Percentiles rank a stretch among this genome's conserved stretches.
Conservation (phyloP, 1,140 invertebrate species). For the Gryon sp. region DNA sequence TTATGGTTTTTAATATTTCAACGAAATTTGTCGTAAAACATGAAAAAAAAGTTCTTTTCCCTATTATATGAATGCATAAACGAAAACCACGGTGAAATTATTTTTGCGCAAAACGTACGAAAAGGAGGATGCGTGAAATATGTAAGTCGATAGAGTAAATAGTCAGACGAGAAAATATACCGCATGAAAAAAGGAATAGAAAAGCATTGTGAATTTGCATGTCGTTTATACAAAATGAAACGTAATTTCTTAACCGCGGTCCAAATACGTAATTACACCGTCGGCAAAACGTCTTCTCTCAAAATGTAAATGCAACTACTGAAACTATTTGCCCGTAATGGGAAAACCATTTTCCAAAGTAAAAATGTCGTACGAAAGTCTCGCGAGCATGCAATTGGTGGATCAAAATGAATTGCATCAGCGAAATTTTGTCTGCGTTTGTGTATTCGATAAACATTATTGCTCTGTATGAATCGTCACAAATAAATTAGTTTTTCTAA, state of each 20-base stretch:
- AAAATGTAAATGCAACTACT: constrained; percentile 33
- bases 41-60: constrained; percentile 27
- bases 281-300: constrained; percentile 31
- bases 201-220: constrained; percentile 28
- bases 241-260: constrained; percentile 32
- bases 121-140: constrained; percentile 25
- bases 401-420: constrained; percentile 34
- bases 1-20: constrained; percentile 53
- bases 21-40: constrained; percentile 25
- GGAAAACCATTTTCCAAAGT: constrained; percentile 28
- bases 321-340: constrained; percentile 35
- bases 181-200: constrained; percentile 11
- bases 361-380: constrained; percentile 23
- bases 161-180: background rate
- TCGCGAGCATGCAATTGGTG: constrained; percentile 20
- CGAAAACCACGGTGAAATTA: constrained; percentile 28
- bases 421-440: background rate
- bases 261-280: constrained; percentile 31
- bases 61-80: constrained; percentile 54
- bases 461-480: constrained; percentile 2
- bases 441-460: constrained; percentile 15
- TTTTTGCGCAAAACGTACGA: constrained; percentile 48
- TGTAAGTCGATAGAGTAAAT: constrained; percentile 55
- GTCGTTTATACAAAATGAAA: constrained; percentile 23
- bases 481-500: constrained; percentile 7